A percentile compares a stretch with the other conserved stretches of the same genome.
These are phyloP conservation scores for Fundulus diaphanus DNA, from an alignment of 2,797 vertebrate genomes.

Conservation along the genomic window DNA sequence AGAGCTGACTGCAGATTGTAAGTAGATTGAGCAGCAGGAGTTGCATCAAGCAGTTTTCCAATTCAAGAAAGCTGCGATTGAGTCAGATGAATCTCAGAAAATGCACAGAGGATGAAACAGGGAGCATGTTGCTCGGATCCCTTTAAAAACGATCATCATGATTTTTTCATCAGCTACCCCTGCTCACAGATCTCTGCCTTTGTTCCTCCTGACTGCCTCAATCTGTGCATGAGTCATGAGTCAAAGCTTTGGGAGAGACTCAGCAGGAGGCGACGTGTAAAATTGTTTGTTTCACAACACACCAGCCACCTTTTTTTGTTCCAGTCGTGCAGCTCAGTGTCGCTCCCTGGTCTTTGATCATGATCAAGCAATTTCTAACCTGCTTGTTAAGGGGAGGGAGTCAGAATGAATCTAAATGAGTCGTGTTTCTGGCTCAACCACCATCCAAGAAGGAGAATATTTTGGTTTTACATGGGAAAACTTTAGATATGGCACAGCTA, in stretches of 20 bases:
- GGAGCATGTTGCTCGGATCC: conserved; percentile 11
- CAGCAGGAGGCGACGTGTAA: conserved; percentile 39
- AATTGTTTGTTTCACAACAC: conserved; percentile 60
- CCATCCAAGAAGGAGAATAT: neutral
- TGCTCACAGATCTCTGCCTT: conserved; percentile 45
- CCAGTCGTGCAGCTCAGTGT: conserved; percentile 26
- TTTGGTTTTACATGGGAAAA: neutral
- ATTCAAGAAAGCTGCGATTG: conserved; percentile 8
- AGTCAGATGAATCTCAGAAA: conserved; percentile 9
- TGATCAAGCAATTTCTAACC: conserved; percentile 37
- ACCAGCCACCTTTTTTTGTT: conserved; percentile 54
- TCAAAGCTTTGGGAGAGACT: conserved; percentile 36
- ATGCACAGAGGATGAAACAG: conserved; percentile 2
- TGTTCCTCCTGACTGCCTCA: conserved; percentile 55
- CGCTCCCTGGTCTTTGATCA: conserved; percentile 12
- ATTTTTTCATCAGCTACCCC: conserved; percentile 47
- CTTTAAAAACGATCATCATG: conserved; percentile 24
- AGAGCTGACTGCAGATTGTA: conserved; percentile 30
- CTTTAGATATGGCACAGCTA: neutral
- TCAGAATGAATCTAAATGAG: neutral
- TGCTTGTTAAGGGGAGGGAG: conserved; percentile 9
- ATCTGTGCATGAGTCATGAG: conserved; percentile 62
- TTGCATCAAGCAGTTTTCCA: conserved; percentile 5
- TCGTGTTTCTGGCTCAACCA: neutral
- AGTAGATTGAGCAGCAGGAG: conserved; percentile 33